phyloP scores from a whole-genome alignment of 2,113 vertebrate species.

The Cyanoliseus patagonus region DNA sequence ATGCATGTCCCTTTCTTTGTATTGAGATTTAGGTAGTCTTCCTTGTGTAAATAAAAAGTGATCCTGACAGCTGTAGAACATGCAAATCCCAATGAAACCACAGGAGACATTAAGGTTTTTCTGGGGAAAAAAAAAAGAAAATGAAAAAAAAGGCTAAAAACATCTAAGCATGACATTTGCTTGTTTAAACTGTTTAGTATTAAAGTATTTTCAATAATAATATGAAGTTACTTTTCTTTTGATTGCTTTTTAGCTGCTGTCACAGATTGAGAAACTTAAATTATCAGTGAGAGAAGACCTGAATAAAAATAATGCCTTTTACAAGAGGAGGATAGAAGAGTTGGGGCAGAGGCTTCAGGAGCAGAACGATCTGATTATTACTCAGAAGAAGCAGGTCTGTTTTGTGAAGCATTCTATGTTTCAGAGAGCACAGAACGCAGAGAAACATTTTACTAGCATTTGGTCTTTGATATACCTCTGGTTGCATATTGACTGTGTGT shows the following conservation, averaged over 20 bases:
- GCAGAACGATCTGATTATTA: slow-evolving; percentile 79
- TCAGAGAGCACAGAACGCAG: neutral
- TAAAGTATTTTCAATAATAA: neutral
- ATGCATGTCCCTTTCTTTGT: neutral
- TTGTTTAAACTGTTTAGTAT: neutral
- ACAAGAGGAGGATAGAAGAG: slow-evolving; percentile 80
- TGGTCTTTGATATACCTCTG: neutral
- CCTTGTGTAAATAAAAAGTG: neutral
- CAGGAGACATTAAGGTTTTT: neutral
- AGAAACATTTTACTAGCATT: neutral
- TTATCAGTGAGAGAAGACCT: slow-evolving; percentile 72
- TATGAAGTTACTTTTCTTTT: neutral
- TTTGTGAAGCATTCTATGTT: neutral
- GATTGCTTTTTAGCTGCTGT: slow-evolving; percentile 74
- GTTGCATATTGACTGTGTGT: neutral
- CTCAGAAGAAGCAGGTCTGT: slow-evolving; percentile 84
- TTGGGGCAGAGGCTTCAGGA: slow-evolving; percentile 80
- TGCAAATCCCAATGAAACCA: neutral
- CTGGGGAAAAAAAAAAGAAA: neutral
- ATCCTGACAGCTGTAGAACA: neutral
- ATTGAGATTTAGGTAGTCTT: neutral
- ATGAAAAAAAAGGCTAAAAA: neutral
- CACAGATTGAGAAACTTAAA: slow-evolving; percentile 78
- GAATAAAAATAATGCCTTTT: slow-evolving; percentile 71
- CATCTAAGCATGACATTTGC: neutral